Percentiles rank a stretch among this genome's conserved stretches.
These are phyloP conservation scores for Scolopax bukidnonensis DNA, from an alignment of 2,797 vertebrate species.

Conservation along the genomic window DNA sequence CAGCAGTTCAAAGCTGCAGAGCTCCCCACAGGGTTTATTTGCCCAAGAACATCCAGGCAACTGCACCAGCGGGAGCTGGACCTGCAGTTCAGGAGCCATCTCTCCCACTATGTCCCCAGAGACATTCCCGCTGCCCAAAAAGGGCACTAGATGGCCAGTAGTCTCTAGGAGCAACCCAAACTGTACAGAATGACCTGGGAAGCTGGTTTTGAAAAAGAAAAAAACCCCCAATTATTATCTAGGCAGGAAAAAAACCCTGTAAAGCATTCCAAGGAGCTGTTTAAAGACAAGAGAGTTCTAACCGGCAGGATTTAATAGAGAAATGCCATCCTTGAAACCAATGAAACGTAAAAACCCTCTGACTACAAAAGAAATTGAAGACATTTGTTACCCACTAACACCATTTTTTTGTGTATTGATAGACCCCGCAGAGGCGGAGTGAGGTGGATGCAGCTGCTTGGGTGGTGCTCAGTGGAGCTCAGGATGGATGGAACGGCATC, in stretches of 20 bases:
- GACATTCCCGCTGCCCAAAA: not conserved
- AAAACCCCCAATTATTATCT: not conserved
- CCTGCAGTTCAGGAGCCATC: not conserved
- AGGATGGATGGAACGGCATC: fast-evolving
- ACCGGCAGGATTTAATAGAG: not conserved
- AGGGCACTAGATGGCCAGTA: not conserved
- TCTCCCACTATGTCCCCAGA: not conserved
- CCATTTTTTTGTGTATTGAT: not conserved
- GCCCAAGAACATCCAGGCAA: too few relatives aligned
- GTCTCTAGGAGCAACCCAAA: not conserved
- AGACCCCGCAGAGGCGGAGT: not conserved
- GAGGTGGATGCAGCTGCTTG: not conserved
- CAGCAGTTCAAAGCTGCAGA: not conserved
- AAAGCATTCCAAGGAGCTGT: not conserved
- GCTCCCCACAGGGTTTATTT: not conserved
- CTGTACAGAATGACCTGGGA: not conserved
- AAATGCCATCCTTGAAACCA: not conserved
- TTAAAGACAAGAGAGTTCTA: not conserved
- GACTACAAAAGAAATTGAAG: not conserved
- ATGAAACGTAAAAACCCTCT: not conserved
- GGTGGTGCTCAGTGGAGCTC: not conserved
- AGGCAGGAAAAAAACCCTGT: not conserved
- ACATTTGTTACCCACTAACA: not conserved
- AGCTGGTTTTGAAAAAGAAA: not conserved
- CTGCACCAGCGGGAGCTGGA: fast-evolving